Conservation (phyloP, 2,113 vertebrate species). For the Petaurus breviceps region DNA sequence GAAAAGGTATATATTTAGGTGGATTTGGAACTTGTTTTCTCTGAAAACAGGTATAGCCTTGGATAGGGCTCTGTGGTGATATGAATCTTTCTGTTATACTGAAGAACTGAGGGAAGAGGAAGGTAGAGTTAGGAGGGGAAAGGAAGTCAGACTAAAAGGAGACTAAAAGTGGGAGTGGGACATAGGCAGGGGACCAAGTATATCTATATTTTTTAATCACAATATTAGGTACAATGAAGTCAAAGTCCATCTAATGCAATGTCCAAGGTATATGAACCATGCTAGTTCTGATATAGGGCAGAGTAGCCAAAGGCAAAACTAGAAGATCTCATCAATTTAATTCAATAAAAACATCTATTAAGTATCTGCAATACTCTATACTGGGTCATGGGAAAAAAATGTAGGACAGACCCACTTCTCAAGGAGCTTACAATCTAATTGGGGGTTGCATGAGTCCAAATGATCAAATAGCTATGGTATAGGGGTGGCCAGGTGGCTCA, state of each 20-base stretch:
- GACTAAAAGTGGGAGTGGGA: no score
- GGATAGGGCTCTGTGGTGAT: background rate
- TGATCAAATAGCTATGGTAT: background rate
- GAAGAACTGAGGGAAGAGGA: no score
- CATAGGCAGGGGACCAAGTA: no score
- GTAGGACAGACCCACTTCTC: background rate
- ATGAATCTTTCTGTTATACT: no score
- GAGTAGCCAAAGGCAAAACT: background rate
- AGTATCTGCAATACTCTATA: background rate
- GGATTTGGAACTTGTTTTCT: background rate
- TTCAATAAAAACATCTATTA: background rate
- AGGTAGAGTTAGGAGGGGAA: no score
- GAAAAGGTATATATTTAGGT: background rate
- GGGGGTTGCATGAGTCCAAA: background rate
- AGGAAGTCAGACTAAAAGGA: no score
- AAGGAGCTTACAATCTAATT: background rate
- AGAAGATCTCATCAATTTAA: background rate
- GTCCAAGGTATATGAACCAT: background rate
- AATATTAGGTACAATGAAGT: no score
- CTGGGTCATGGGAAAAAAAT: background rate
- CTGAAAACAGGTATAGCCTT: background rate
- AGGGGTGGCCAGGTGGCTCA: no score
- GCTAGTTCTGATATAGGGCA: background rate
- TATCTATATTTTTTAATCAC: no score
- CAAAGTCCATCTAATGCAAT: no score